These are phyloP conservation scores for Pocillopora damicornis DNA, from an alignment of 64 coral and sea anemone species.

Conservation along the genomic window DNA sequence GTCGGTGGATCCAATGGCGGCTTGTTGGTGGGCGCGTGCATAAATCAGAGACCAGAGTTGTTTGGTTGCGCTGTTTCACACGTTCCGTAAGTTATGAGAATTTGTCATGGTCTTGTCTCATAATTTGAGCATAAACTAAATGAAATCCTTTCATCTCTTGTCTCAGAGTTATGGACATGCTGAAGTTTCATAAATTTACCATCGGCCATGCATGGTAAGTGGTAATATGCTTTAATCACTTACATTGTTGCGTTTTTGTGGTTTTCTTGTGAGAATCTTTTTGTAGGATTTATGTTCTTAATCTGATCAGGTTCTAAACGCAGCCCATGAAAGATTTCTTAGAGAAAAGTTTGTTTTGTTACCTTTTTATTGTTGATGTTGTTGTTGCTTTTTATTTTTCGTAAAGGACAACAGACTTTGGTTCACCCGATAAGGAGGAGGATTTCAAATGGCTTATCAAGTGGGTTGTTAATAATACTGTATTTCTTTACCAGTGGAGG, in stretches of 20 bases:
- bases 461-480: constrained; percentile 36
- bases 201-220: constrained; percentile 97
- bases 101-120: background rate
- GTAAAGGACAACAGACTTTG: constrained; percentile 94
- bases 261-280: background rate
- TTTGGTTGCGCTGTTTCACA: constrained; percentile 89
- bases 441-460: constrained; percentile 95
- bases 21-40: constrained; percentile 83
- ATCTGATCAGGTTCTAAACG: too few species aligned
- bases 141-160: background rate
- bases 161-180: constrained; percentile 76
- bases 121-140: background rate
- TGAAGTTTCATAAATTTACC: constrained; percentile 97
- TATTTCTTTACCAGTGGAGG: background rate
- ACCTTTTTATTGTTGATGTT: too few species aligned
- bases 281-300: background rate
- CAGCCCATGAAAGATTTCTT: too few species aligned
- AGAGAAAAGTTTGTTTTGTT: too few species aligned
- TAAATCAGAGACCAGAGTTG: constrained; percentile 88
- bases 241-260: background rate
- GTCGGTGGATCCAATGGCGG: constrained; percentile 96
- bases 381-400: background rate
- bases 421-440: constrained; percentile 85
- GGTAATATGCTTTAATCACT: too few species aligned
- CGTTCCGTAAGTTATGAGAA: constrained; percentile 71